Base-by-base conservation (phyloP, 1,140 invertebrate species). In the Bombus pascuorum region DNA sequence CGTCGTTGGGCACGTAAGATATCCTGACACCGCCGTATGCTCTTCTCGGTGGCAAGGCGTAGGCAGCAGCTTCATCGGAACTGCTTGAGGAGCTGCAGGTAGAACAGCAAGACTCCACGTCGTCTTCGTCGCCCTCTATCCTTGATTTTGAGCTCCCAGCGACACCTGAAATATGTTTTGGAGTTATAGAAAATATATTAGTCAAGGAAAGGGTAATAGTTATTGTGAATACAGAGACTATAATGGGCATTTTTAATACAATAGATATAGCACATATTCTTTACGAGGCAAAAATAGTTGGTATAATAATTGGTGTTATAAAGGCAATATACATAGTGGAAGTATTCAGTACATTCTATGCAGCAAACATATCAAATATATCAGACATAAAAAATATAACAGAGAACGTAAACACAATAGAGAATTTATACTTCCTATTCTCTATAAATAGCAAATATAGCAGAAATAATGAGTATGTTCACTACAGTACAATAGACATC, bases 1-100 rank as follows among this genome's bases (percentile, higher is more conserved):
- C 97, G 94, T 98, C 98, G 93, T 98, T 98, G 86, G 98, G 98
- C 85, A 98, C 98, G 94, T 98, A 98, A 18, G 98, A 98, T 87
- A 98, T 98, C 71, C 98, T 94, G 6, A 98, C 98, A 74, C 98
- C 98, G 57, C 98, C 98, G 93, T 98, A 98, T 25, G 98, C 97
- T 90, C 97, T 95, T 89, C 98, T 95, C 57, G 97, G 97, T 10
- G 98, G 98, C 72, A 98, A 93, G 68, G 97, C 96, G 93, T 98
- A 98, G 80, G 97, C 97, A 88, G 97, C 97, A 68, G 97, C 96
- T 71, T 98, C 98, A 71, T 98, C 98, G 66, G 97, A 98, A 25
- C 97, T 98, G 82, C 96, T 97, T 32, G 97, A 98, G 2, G 97
- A 97, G 3, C 98, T 98, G 91, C 98, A 98, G 0, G 98, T 98